These are phyloP conservation scores for Mixornis gularis DNA, from an alignment of 2,113 vertebrate genomes.

Conservation along the genomic window DNA sequence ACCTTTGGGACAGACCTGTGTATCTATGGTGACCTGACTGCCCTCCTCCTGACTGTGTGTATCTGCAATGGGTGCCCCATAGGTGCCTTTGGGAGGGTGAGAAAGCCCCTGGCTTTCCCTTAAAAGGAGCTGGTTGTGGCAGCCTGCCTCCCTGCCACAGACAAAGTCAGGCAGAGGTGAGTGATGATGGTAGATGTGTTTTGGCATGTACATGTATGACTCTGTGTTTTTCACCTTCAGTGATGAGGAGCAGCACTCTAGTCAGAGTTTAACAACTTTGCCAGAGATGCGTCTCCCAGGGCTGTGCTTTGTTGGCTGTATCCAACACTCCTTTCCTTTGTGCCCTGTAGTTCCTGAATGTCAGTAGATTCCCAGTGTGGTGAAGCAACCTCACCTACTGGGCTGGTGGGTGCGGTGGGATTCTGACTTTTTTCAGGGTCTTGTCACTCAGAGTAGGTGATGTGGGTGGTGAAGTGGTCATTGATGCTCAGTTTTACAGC, in stretches of 20 bases:
- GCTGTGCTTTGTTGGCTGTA: rapidly evolving
- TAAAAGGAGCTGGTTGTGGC: not conserved
- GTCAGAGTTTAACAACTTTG: not conserved
- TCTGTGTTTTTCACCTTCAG: not conserved
- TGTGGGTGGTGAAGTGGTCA: rapidly evolving
- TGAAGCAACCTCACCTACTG: not conserved
- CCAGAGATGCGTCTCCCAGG: not conserved
- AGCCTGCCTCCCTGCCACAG: not conserved
- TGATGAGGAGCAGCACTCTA: not conserved
- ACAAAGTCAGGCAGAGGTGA: not conserved
- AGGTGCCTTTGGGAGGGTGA: not conserved
- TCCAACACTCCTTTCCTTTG: not conserved
- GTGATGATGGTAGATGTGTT: not conserved
- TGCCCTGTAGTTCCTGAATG: not conserved
- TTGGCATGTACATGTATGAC: not conserved
- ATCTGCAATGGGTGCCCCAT: rapidly evolving
- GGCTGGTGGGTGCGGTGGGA: not conserved
- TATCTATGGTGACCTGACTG: not conserved
- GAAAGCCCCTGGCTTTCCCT: not conserved
- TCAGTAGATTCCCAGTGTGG: not conserved
- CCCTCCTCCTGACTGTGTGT: not conserved
- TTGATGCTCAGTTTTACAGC: not conserved
- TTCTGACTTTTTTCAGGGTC: not conserved
- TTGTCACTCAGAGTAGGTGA: not conserved
- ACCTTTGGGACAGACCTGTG: not conserved